A percentile compares a stretch with the other conserved stretches of the same genome.
phyloP scores from a whole-genome alignment of 1,140 invertebrate species.

The Hestina assimilis region DNA sequence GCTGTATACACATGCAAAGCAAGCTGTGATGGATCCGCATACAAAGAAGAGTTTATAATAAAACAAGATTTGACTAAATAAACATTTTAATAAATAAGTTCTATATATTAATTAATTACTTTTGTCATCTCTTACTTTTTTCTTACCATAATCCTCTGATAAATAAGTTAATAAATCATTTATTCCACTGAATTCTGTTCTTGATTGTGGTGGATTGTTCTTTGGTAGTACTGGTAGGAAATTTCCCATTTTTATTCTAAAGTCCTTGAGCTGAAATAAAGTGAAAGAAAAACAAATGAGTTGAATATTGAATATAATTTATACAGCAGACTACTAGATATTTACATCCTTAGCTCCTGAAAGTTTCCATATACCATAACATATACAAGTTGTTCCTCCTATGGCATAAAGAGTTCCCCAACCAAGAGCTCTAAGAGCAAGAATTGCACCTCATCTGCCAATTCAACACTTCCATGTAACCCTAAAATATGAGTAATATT shows the following conservation, averaged over 20 bases:
- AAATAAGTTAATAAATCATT: slow-evolving; percentile 90
- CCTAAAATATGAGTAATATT: slow-evolving; percentile 41
- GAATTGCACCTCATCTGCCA: slow-evolving; percentile 86
- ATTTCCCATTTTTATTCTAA: slow-evolving; percentile 84
- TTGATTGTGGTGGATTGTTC: slow-evolving; percentile 88
- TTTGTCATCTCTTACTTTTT: slow-evolving; percentile 29
- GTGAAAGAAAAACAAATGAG: slow-evolving; percentile 20
- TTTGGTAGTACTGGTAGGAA: slow-evolving; percentile 87
- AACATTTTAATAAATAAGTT: slow-evolving; percentile 34
- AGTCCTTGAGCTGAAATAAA: slow-evolving; percentile 81
- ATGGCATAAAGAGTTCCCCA: slow-evolving; percentile 93
- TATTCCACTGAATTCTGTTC: slow-evolving; percentile 91
- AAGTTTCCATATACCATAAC: slow-evolving; percentile 92
- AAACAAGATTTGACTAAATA: slow-evolving; percentile 89
- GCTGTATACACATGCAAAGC: slow-evolving; percentile 90
- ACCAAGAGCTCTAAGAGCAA: slow-evolving; percentile 90
- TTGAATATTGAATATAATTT: neutral
- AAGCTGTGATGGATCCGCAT: slow-evolving; percentile 84
- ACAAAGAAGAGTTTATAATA: slow-evolving; percentile 89
- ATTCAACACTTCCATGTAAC: slow-evolving; percentile 80
- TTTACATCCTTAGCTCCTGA: slow-evolving; percentile 89
- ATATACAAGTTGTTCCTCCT: slow-evolving; percentile 88
- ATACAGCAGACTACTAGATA: neutral
- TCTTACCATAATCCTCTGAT: slow-evolving; percentile 77
- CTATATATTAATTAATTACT: slow-evolving; percentile 6